Evolutionary conservation across 2,113 vertebrate species (phyloP).

Genomic region (Pyxicephalus adspersus): DNA sequence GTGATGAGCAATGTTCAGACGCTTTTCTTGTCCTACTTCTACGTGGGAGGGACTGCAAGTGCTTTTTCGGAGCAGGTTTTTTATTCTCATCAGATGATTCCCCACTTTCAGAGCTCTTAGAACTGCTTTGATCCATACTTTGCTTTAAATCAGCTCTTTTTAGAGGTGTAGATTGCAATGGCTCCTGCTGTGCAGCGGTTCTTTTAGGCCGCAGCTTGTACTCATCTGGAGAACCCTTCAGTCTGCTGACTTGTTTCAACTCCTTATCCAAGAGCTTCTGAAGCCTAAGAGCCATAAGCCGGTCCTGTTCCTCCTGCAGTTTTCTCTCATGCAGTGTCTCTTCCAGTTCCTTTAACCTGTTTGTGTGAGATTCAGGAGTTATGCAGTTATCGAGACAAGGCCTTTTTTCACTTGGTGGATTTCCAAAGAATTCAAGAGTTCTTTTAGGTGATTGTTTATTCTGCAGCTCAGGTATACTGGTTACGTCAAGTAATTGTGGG

Average conservation of each 20-base stretch:
- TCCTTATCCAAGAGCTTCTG: constrained; percentile 82
- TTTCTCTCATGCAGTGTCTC: constrained; percentile 70
- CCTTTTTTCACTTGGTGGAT: constrained; percentile 48
- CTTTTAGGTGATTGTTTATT: constrained; percentile 61
- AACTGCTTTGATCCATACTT: constrained; percentile 41
- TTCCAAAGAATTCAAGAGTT: constrained; percentile 50
- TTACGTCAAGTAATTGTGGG: not conserved
- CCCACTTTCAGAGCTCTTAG: constrained; percentile 48
- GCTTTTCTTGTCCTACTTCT: constrained; percentile 64
- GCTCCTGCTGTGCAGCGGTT: constrained; percentile 21
- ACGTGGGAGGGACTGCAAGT: constrained; percentile 48
- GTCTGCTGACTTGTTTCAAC: constrained; percentile 69
- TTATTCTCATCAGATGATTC: constrained; percentile 67
- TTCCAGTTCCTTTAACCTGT: constrained; percentile 72
- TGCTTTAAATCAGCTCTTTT: constrained; percentile 43
- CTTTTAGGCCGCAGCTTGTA: constrained; percentile 78
- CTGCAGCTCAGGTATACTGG: constrained; percentile 20
- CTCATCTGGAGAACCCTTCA: constrained; percentile 81
- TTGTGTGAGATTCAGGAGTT: constrained; percentile 57
- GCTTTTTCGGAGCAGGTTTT: constrained; percentile 60
- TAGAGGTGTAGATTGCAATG: constrained; percentile 41
- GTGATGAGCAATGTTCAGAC: constrained; percentile 58
- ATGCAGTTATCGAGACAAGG: not conserved
- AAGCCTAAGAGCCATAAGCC: constrained; percentile 80
- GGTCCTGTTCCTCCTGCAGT: constrained; percentile 86